Base-by-base conservation (phyloP, 2,113 vertebrate species). In the Notarius quadriscutis region DNA sequence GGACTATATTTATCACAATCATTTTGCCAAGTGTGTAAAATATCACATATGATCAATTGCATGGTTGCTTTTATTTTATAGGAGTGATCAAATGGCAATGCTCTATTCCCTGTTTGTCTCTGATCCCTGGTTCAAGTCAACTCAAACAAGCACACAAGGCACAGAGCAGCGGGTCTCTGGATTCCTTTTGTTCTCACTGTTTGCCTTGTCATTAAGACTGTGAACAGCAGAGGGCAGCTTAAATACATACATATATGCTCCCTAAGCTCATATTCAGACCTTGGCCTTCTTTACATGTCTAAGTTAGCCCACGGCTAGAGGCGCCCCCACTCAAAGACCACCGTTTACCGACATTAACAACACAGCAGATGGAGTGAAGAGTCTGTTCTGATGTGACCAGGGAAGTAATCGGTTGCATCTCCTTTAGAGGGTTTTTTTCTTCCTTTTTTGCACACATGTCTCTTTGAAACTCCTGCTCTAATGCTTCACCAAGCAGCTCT, bases 181-280 rank as follows among this genome's bases (percentile, higher is more conserved):
- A 60, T 81, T 75, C 75, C 91, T 89, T 90, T 93, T 87, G 92
- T 94, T 91, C 86, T 79, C 41, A 71, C 84, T 89, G 79, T 89
- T 92, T 91, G 88, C 90, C 90, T 89, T 95, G 95, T 94, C 92
- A 93, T 95, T 93, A 94, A 93, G 90, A 88, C 87, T 87, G 86
- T 84, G 93, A 93, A 95, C 95, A 95, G 95, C 91, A 94, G 95
- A 95, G 95, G 95, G 95, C 94, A 95, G 94, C 94, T 95, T 95
- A 92, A 95, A 95, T 94, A 92, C 94, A 95, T 94, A 94, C 93
- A 94, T 95, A 94, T 91, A 91, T 93, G 92, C 91, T 85, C 88
- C 85, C 84, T 88, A 60, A 89, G 92, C 89, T 91, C 92, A 91
- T 89, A 86, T 86, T 93, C 90, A 53, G 90, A 84, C 86, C 91